These are phyloP conservation scores for Sinohyriopsis cumingii DNA, from an alignment of 2,888 invertebrate genomes.

Conservation along the genomic window DNA sequence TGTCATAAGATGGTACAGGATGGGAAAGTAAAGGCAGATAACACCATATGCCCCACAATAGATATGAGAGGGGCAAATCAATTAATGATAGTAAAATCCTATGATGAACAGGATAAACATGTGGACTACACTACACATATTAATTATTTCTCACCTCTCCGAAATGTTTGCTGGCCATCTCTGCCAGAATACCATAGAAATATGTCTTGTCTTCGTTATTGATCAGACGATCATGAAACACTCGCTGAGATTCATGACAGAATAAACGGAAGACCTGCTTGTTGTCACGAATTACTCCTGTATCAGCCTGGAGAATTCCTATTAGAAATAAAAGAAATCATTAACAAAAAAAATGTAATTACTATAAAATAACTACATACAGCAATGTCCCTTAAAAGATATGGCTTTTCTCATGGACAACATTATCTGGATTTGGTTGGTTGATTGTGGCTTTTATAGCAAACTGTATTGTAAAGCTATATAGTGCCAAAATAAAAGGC, in stretches of 20 bases:
- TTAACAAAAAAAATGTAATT: background rate
- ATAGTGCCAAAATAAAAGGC: too few relatives aligned
- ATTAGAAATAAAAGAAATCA: constrained; percentile 5
- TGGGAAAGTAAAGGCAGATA: too few relatives aligned
- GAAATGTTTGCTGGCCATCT: constrained; percentile 71
- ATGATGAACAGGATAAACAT: too few relatives aligned
- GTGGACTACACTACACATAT: background rate
- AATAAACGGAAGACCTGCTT: constrained; percentile 70
- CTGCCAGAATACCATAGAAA: constrained; percentile 70
- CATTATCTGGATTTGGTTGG: too few relatives aligned
- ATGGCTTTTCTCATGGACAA: too few relatives aligned
- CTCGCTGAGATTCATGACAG: constrained; percentile 71
- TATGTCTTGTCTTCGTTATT: constrained; percentile 71
- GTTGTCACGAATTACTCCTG: constrained; percentile 69
- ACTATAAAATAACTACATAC: background rate
- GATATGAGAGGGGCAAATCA: too few relatives aligned
- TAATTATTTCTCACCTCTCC: constrained; percentile 58
- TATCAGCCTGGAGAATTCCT: constrained; percentile 85
- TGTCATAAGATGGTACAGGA: too few relatives aligned
- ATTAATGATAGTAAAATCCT: too few relatives aligned
- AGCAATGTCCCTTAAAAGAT: too few relatives aligned
- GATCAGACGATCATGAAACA: constrained; percentile 72
- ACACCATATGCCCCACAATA: too few relatives aligned
- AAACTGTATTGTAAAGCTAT: too few relatives aligned
- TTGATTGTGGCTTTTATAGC: too few relatives aligned